Conservation (phyloP, 2,113 vertebrate species). For the Scalopus aquaticus region DNA sequence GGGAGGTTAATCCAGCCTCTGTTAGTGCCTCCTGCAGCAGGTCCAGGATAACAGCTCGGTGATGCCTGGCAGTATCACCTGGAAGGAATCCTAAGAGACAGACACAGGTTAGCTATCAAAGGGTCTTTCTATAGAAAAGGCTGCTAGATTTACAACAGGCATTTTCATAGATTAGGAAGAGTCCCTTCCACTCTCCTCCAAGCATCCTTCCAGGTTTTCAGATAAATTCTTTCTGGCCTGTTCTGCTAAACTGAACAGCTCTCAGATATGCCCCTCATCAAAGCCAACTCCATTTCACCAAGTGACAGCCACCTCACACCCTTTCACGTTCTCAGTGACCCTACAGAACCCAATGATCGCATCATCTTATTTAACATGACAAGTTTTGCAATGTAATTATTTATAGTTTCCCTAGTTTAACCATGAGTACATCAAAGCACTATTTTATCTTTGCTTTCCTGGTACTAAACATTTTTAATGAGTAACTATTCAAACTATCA, state of each 20-base stretch:
- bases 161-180: background rate
- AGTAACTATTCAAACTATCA: background rate
- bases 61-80: conserved; percentile 92
- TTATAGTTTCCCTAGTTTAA: background rate
- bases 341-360: background rate
- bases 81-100: conserved; percentile 90
- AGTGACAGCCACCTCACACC: background rate
- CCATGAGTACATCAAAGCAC: background rate
- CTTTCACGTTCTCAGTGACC: background rate
- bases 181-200: background rate
- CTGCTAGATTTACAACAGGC: background rate
- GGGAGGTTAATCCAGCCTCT: conserved; percentile 86
- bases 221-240: background rate
- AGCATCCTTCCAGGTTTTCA: background rate
- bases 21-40: conserved; percentile 90
- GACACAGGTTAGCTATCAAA: background rate
- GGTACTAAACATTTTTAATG: background rate
- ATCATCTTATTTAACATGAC: background rate
- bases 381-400: background rate
- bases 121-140: background rate
- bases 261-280: background rate
- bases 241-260: background rate
- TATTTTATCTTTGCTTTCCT: background rate
- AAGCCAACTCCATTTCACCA: background rate
- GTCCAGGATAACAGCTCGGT: conserved; percentile 89